A percentile compares a stretch with the other conserved stretches of the same genome.
Evolutionary conservation across 2,797 vertebrate genomes (phyloP).

Genomic region (Falco cherrug): DNA sequence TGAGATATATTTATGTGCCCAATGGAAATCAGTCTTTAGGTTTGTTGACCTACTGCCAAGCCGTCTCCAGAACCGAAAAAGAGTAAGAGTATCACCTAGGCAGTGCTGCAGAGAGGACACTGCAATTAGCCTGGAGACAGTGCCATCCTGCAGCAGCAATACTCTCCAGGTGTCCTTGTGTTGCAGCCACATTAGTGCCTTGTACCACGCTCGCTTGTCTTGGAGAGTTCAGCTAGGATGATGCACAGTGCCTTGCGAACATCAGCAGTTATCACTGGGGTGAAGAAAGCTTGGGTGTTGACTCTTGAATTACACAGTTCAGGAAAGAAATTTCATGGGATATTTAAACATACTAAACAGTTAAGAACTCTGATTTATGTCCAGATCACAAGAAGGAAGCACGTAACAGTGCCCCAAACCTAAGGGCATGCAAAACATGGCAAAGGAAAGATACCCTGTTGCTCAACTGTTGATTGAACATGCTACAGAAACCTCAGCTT

Average conservation of each 20-base stretch:
- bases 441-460: not conserved
- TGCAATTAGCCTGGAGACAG: not conserved
- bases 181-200: not conserved
- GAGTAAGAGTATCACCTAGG: not conserved
- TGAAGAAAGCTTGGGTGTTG: not conserved
- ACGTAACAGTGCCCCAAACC: not conserved
- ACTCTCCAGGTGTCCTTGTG: not conserved
- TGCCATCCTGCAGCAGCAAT: not conserved
- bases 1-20: accelerated
- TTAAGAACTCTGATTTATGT: not conserved
- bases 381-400: not conserved
- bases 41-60: not conserved
- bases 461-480: not conserved
- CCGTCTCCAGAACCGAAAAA: not conserved
- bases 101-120: not conserved
- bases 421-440: not conserved
- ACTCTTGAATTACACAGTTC: not conserved
- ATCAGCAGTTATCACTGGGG: not conserved
- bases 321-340: not conserved
- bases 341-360: not conserved
- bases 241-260: not conserved
- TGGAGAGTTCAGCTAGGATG: not conserved
- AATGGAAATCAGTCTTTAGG: not conserved
- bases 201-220: not conserved
- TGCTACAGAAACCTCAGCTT: not conserved